These are phyloP conservation scores for Ephydatia muelleri DNA, from an alignment of 37 sponge, comb jelly and placozoan genomes.

Conservation along the genomic window DNA sequence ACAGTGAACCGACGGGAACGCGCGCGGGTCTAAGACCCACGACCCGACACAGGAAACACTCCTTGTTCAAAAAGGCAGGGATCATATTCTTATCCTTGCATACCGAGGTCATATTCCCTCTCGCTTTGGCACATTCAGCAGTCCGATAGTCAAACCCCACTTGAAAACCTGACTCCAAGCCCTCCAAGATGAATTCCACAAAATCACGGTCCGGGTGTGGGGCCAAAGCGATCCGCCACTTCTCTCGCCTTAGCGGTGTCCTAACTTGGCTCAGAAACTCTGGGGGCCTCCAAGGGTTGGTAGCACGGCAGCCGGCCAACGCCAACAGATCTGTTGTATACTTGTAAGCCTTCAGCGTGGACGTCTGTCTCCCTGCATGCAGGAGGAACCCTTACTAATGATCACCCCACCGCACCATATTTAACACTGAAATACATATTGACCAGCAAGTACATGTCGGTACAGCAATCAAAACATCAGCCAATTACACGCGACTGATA, in stretches of 20 bases:
- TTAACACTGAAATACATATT: not conserved
- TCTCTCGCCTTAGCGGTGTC: slow-evolving; percentile 10
- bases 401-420: not conserved
- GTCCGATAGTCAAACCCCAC: slow-evolving; percentile 9
- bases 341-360: not conserved
- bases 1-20: not conserved
- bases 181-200: not conserved
- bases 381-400: not conserved
- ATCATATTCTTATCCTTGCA: not conserved
- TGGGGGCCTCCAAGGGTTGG: not conserved
- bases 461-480: not conserved
- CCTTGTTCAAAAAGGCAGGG: not conserved
- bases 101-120: slow-evolving; percentile 18
- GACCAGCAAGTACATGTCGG: not conserved
- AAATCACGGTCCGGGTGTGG: slow-evolving; percentile 13
- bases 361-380: not conserved
- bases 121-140: not conserved
- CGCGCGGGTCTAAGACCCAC: not conserved
- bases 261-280: not conserved
- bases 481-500: not conserved
- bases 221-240: slow-evolving; percentile 5
- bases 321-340: slow-evolving; percentile 6
- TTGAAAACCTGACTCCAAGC: slow-evolving; percentile 17
- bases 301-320: not conserved
- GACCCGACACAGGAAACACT: not conserved